Percentiles rank a stretch among this genome's conserved stretches.
Evolutionary conservation across 1,140 invertebrate genomes (phyloP).

Genomic region (Ostrea edulis): DNA sequence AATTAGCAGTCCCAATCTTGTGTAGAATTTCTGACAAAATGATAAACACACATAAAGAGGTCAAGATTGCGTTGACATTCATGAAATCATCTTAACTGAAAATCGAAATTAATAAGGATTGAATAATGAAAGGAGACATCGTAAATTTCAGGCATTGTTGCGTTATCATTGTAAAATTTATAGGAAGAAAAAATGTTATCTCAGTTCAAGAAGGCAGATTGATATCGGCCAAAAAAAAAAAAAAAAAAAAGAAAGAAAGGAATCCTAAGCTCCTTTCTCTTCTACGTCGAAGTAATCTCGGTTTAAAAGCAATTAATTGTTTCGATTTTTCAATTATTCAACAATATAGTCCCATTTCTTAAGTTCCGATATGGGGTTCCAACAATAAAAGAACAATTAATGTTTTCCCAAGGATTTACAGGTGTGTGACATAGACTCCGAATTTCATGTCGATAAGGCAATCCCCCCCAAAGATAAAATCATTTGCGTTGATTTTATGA

Average conservation of each 20-base stretch:
- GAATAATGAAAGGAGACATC: neutral
- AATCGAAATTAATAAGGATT: conserved; percentile 3
- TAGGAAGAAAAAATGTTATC: neutral
- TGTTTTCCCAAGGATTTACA: neutral
- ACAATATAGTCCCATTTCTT: conserved; percentile 24
- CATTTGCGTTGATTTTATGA: neutral
- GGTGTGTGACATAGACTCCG: neutral
- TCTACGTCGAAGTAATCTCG: neutral
- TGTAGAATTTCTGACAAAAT: neutral
- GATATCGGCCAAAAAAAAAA: neutral
- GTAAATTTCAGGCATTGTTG: neutral
- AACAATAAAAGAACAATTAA: conserved; percentile 16
- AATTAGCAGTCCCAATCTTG: neutral
- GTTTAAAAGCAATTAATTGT: conserved; percentile 9
- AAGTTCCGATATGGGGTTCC: conserved; percentile 7
- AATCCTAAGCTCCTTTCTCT: neutral
- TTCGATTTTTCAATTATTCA: conserved; percentile 33
- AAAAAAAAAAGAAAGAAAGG: no score
- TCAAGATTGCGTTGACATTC: neutral
- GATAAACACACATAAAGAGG: conserved; percentile 11
- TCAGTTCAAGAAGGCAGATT: neutral
- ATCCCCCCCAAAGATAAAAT: neutral
- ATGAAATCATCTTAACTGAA: neutral
- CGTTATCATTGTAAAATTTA: neutral
- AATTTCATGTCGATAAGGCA: neutral